A percentile compares a stretch with the other conserved stretches of the same genome.
phyloP scores from a whole-genome alignment of 2,888 invertebrate genomes.

The Papilio elwesi region DNA sequence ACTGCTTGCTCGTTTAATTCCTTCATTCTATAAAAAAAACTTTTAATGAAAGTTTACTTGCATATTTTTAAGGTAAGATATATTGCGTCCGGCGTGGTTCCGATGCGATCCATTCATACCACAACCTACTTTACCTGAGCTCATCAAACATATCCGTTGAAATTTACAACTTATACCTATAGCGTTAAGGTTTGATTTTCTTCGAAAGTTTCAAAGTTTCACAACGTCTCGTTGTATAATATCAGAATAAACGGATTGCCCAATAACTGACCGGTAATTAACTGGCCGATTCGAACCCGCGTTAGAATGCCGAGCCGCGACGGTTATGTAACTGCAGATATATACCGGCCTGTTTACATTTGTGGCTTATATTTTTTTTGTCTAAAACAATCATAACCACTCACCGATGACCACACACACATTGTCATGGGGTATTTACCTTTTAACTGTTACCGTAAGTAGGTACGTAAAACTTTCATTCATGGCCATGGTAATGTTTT shows the following conservation, averaged over 20 bases:
- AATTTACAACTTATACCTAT: background rate
- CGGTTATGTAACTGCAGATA: constrained; percentile 4
- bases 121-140: constrained; percentile 8
- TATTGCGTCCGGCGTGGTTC: constrained; percentile 7
- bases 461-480: no score
- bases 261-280: constrained; percentile 16
- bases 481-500: no score
- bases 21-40: background rate
- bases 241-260: constrained; percentile 14
- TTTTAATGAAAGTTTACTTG: background rate
- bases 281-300: constrained; percentile 5
- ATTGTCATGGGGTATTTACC: no score
- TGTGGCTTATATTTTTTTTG: background rate
- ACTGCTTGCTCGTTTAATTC: background rate
- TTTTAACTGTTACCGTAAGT: no score
- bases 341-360: constrained; percentile 1
- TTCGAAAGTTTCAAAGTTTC: background rate
- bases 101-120: background rate
- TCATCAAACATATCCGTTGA: background rate
- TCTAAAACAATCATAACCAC: background rate
- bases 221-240: constrained; percentile 31
- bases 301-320: background rate
- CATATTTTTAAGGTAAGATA: background rate
- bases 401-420: no score
- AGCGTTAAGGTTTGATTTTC: background rate